Percentiles rank a stretch among this genome's conserved stretches.
Conservation (phyloP, 2,113 vertebrate genomes). For the Ahaetulla prasina region DNA sequence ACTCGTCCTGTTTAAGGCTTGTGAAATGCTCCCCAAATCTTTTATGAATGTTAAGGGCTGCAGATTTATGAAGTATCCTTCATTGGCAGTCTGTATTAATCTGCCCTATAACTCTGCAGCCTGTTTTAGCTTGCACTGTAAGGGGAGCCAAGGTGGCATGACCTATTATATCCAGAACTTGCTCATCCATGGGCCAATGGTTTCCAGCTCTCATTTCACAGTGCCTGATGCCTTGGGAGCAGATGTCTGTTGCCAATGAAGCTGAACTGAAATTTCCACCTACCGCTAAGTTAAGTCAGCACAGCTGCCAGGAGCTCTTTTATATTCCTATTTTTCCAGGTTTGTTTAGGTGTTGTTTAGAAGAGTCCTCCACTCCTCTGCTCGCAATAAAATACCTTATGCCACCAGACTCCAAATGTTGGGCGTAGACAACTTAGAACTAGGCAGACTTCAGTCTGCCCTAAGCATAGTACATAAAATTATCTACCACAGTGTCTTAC, state of each 20-base stretch:
- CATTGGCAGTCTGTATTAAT: neutral
- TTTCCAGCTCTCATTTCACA: conserved; percentile 8
- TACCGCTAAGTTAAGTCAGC: neutral
- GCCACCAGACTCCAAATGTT: too few species aligned
- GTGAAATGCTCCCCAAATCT: neutral
- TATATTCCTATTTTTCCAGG: neutral
- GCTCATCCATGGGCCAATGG: neutral
- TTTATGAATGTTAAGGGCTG: neutral
- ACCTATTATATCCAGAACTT: neutral
- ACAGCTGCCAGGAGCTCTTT: neutral
- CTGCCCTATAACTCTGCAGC: neutral
- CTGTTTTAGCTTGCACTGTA: neutral
- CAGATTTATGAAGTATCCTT: neutral
- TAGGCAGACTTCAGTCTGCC: too few species aligned
- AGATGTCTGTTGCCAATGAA: conserved; percentile 18
- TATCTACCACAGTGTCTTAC: too few species aligned
- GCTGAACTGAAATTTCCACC: conserved; percentile 22
- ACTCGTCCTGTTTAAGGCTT: neutral
- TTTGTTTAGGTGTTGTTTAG: neutral
- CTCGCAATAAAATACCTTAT: too few species aligned
- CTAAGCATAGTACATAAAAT: too few species aligned
- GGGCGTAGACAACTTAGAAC: too few species aligned
- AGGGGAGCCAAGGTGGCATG: neutral
- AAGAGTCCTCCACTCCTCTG: too few species aligned
- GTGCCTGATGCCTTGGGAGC: neutral